Percentiles rank a stretch among this genome's conserved stretches.
phyloP scores from a whole-genome alignment of 2,888 invertebrate genomes.

The Lithophane socia region DNA sequence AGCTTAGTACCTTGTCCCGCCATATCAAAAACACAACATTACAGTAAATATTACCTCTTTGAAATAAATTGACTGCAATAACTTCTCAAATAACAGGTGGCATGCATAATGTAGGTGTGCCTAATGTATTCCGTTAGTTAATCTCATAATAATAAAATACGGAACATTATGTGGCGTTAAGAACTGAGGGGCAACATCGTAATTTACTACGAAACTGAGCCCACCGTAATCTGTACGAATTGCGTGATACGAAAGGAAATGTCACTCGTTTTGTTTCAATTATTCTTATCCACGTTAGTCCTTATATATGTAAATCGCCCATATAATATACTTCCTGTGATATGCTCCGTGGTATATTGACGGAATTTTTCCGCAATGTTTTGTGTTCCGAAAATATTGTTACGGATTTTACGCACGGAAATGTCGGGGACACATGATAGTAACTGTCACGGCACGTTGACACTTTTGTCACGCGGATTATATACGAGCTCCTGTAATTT shows the following conservation, averaged over 20 bases:
- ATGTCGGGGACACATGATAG: slow-evolving; percentile 44
- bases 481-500: slow-evolving; percentile 31
- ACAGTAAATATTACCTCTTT: slow-evolving; percentile 40
- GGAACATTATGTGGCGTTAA: slow-evolving; percentile 54
- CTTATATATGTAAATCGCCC: slow-evolving; percentile 73
- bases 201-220: slow-evolving; percentile 68
- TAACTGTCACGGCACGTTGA: slow-evolving; percentile 47
- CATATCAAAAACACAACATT: slow-evolving; percentile 32
- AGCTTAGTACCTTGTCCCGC: slow-evolving; percentile 9
- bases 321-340: slow-evolving; percentile 58
- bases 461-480: slow-evolving; percentile 49
- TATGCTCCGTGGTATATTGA: slow-evolving; percentile 58
- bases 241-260: slow-evolving; percentile 82
- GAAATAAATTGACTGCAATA: slow-evolving; percentile 57
- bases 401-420: slow-evolving; percentile 57
- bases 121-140: slow-evolving; percentile 61
- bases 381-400: slow-evolving; percentile 49
- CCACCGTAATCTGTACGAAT: slow-evolving; percentile 76
- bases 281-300: slow-evolving; percentile 72
- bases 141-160: slow-evolving; percentile 66
- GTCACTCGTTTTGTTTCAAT: slow-evolving; percentile 81
- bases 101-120: slow-evolving; percentile 53
- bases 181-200: slow-evolving; percentile 62
- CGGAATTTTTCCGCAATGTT: slow-evolving; percentile 46
- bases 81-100: slow-evolving; percentile 58